Base-by-base conservation (phyloP, 2,888 invertebrate genomes). In the Epiblema foenella region DNA sequence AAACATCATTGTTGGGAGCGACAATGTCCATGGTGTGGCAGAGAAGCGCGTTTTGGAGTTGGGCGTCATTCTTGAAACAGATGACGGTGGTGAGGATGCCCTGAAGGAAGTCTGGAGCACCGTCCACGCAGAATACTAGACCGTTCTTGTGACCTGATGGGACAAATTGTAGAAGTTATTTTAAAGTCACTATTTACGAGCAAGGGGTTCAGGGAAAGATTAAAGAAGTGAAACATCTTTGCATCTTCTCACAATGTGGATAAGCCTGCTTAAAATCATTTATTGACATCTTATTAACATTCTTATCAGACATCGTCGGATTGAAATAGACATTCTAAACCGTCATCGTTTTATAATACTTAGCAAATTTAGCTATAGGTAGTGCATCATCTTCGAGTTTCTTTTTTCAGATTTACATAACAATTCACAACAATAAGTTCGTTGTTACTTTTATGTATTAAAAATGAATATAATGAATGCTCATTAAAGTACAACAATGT, bases 41-140 rank as follows among this genome's bases (percentile, higher is more conserved):
- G 12, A 96, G 82, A 0, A 96, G 80, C 73, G 90, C 94, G 78
- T 94, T 94, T 79, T 96, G 95, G 0, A 95, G 85, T 69, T 94
- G 90, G 0, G 82, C 75, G 42, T 95, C 94, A 60, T 89, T 90
- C 68, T 87, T 89, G 29, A 86, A 84, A 46, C 83, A 83, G 12
- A 94, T 80, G 2, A 94, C 90, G 82, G 94, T 89, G 1, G 91
- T 89, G 1, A 94, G 80, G 0, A 95, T 78, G 0, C 93, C 89
- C 81, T 95, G 95, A 18, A 97, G 89, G 81, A 95, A 95, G 46
- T 95, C 94, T 0, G 97, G 97, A 0, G 97, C 94, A 15, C 98
- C 98, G 84, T 99, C 99, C 60, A 99, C 93, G 15, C 98, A 94
- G 78, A 96, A 91, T 1, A 97, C 78, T 54, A 94, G 92, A 3